Evolutionary conservation across 2,888 invertebrate species (phyloP).

Genomic region (Gymnoscelis rufifasciata): DNA sequence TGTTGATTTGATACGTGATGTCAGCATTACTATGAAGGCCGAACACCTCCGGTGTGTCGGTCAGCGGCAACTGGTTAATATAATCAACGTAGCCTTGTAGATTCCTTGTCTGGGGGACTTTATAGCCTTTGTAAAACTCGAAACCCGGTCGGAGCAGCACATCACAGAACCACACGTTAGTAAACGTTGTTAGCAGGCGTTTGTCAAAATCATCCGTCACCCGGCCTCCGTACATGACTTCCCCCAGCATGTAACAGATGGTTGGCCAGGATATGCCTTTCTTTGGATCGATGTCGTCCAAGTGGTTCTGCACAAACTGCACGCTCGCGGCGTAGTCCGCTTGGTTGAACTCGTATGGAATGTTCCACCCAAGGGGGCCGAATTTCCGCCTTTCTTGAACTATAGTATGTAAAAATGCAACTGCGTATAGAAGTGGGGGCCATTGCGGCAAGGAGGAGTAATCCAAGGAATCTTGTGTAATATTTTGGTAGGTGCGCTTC

Average conservation of each 20-base stretch:
- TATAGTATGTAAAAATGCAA: constrained; percentile 96
- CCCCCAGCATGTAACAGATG: constrained; percentile 97
- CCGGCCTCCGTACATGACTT: constrained; percentile 92
- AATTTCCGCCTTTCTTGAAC: constrained; percentile 97
- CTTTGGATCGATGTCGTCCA: constrained; percentile 98
- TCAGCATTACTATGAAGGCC: constrained; percentile 98
- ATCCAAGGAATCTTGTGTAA: constrained; percentile 94
- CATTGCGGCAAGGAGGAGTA: constrained; percentile 94
- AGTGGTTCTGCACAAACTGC: constrained; percentile 96
- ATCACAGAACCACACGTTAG: constrained; percentile 97
- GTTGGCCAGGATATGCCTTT: constrained; percentile 99
- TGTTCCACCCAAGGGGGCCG: constrained; percentile 97
- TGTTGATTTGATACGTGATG: constrained; percentile 98
- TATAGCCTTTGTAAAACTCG: constrained; percentile 95
- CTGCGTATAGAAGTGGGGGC: constrained; percentile 95
- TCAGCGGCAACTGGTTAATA: constrained; percentile 89
- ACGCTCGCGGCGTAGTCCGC: constrained; percentile 97
- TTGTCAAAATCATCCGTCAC: constrained; percentile 99
- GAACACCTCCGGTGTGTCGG: constrained; percentile 96
- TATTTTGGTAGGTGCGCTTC: constrained; percentile 93
- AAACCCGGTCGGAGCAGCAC: constrained; percentile 91
- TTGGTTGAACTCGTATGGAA: constrained; percentile 98
- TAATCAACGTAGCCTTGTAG: constrained; percentile 89
- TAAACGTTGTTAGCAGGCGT: constrained; percentile 93
- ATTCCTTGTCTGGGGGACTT: constrained; percentile 91